These are phyloP conservation scores for Stenoptilia bipunctidactyla DNA, from an alignment of 2,888 invertebrate species.

Conservation along the genomic window DNA sequence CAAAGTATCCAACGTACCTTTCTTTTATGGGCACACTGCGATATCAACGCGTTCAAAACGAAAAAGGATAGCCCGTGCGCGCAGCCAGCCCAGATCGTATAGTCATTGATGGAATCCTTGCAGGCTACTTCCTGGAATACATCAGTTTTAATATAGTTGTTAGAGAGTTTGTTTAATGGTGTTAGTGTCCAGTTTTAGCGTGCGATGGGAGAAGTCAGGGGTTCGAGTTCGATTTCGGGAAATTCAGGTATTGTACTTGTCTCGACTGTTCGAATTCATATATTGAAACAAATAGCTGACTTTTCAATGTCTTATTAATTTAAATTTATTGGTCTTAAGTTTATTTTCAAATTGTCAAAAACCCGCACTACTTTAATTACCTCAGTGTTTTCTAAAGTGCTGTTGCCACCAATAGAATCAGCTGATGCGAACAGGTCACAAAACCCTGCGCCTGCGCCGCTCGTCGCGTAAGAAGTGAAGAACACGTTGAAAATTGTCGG, in stretches of 20 bases:
- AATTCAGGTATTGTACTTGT: no score
- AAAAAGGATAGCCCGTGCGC: conserved; percentile 51
- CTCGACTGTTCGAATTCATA: no score
- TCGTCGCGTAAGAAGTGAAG: conserved; percentile 46
- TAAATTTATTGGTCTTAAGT: no score
- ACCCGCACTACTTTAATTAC: no score
- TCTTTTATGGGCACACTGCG: conserved; percentile 41
- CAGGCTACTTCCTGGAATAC: conserved; percentile 28
- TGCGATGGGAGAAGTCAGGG: neutral
- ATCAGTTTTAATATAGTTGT: no score
- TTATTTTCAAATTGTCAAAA: no score
- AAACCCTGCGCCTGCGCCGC: conserved; percentile 32
- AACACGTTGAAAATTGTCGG: conserved; percentile 71
- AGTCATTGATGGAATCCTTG: conserved; percentile 35
- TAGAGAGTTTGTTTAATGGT: neutral
- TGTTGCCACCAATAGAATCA: conserved; percentile 15
- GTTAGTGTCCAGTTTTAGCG: neutral
- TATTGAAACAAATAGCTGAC: no score
- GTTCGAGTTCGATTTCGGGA: no score
- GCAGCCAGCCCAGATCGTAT: conserved; percentile 53
- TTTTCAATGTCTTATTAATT: no score
- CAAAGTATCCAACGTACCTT: no score
- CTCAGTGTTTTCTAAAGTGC: neutral
- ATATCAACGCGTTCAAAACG: conserved; percentile 46
- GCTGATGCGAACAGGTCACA: conserved; percentile 35